Conservation (phyloP, 92 coral and sea anemone genomes). For the Umimayanthus chanpuru region DNA sequence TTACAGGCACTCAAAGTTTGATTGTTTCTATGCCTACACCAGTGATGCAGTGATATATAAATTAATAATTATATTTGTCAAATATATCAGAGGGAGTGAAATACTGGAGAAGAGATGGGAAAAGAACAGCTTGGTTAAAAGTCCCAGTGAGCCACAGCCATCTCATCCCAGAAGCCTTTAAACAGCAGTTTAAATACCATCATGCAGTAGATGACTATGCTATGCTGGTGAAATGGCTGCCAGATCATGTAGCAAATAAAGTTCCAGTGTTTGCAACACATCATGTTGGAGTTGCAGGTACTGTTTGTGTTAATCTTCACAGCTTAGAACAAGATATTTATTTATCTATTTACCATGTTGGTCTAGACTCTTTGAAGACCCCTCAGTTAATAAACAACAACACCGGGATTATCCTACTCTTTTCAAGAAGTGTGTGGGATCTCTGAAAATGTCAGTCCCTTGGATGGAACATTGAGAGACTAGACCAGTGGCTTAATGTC, state of each 20-base stretch:
- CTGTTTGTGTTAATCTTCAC: background rate
- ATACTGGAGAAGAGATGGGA: conserved; percentile 72
- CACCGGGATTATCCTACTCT: no score
- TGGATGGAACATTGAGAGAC: no score
- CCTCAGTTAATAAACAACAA: no score
- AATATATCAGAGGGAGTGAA: conserved; percentile 53
- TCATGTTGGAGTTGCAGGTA: conserved; percentile 90
- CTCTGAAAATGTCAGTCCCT: no score
- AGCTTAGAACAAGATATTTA: background rate
- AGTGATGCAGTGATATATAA: no score
- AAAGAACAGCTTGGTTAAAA: conserved; percentile 78
- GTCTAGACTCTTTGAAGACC: no score
- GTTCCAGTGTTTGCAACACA: conserved; percentile 87
- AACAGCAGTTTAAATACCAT: conserved; percentile 72
- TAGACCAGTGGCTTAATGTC: no score
- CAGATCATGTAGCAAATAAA: conserved; percentile 61
- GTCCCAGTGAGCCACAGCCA: conserved; percentile 75
- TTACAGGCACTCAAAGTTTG: no score
- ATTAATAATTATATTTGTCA: background rate
- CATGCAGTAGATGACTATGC: conserved; percentile 79
- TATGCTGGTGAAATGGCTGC: conserved; percentile 82
- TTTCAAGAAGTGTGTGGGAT: no score
- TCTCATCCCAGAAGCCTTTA: conserved; percentile 76
- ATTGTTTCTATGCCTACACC: no score
- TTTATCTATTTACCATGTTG: no score